These are phyloP conservation scores for Pristiophorus japonicus DNA, from an alignment of 2,113 vertebrate genomes.

Conservation along the genomic window DNA sequence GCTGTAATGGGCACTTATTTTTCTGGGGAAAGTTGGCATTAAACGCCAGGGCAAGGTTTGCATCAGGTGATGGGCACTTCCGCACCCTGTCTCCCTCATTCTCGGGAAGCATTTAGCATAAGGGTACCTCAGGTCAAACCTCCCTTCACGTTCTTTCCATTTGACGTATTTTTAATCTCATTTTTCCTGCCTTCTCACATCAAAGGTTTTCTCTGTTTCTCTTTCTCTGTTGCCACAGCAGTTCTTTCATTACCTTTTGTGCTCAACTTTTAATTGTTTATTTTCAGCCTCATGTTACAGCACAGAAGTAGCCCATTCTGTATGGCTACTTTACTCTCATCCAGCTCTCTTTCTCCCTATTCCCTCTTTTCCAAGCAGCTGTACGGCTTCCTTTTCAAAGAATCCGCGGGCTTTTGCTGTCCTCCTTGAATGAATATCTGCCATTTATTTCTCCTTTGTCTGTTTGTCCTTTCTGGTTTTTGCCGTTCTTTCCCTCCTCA, in stretches of 20 bases:
- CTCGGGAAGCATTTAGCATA: not conserved
- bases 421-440: not conserved
- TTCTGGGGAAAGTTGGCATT: constrained; percentile 14
- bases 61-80: not conserved
- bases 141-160: not conserved
- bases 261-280: not conserved
- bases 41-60: not conserved
- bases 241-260: no score
- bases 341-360: not conserved
- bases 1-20: constrained; percentile 26
- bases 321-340: not conserved
- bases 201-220: not conserved
- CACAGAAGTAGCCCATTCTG: not conserved
- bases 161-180: not conserved
- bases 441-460: not conserved
- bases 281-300: not conserved
- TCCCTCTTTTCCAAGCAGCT: not conserved
- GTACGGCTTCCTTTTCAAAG: not conserved
- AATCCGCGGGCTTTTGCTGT: no score
- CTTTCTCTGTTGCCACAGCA: not conserved
- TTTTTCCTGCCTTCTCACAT: not conserved
- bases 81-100: not conserved
- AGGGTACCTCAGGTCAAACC: not conserved
- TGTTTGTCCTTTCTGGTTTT: not conserved
- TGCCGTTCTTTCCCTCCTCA: not conserved